phyloP scores from a whole-genome alignment of 2,113 vertebrate genomes.

The Odontesthes bonariensis region DNA sequence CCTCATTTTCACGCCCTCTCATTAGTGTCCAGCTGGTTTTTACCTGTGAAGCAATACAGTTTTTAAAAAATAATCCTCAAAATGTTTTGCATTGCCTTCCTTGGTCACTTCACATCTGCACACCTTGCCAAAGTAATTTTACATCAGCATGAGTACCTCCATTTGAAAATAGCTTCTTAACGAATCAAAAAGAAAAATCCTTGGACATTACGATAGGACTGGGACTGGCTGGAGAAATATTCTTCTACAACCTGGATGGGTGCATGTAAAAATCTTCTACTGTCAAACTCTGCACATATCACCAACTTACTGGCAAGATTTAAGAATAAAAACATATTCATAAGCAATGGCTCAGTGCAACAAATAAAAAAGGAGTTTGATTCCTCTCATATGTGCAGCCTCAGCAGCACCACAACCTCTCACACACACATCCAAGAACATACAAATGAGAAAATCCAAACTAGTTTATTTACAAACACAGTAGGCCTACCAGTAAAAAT shows the following conservation, averaged over 20 bases:
- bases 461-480: slow-evolving; percentile 82
- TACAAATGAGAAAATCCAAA: slow-evolving; percentile 73
- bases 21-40: too few relatives aligned
- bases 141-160: too few relatives aligned
- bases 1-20: too few relatives aligned
- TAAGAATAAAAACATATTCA: too few relatives aligned
- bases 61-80: background rate
- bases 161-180: background rate
- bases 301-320: too few relatives aligned
- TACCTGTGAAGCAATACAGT: too few relatives aligned
- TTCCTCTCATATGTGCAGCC: background rate
- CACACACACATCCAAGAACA: slow-evolving; percentile 4
- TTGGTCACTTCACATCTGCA: background rate
- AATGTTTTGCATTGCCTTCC: background rate
- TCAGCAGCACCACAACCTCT: background rate
- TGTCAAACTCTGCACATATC: too few relatives aligned
- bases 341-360: too few relatives aligned
- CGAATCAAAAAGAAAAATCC: background rate
- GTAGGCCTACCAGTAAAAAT: slow-evolving; percentile 71
- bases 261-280: too few relatives aligned
- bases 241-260: background rate
- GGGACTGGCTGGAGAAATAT: background rate
- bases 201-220: background rate
- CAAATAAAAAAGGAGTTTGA: background rate
- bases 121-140: too few relatives aligned